A percentile compares a stretch with the other conserved stretches of the same genome.
Conservation (phyloP, 2,888 invertebrate genomes). For the Gisinianus flammeolus region DNA sequence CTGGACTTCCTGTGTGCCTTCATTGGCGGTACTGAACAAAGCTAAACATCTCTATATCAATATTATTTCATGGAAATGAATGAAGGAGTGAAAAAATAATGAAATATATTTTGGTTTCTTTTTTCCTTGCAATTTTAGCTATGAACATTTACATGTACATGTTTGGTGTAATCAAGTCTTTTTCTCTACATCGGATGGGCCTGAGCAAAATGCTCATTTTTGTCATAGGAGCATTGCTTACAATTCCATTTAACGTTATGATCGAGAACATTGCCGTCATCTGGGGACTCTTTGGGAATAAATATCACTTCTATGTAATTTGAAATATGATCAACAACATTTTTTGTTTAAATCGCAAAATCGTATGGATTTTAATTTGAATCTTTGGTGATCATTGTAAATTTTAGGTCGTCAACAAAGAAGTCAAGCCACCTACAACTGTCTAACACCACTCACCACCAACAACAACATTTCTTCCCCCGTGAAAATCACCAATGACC, state of each 20-base stretch:
- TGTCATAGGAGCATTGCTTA: conserved; percentile 83
- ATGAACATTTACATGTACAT: conserved; percentile 97
- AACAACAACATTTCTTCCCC: neutral
- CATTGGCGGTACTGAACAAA: too few species aligned
- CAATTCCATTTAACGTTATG: conserved; percentile 90
- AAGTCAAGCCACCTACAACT: conserved; percentile 65
- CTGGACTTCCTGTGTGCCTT: conserved; percentile 89
- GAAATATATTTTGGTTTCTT: too few species aligned
- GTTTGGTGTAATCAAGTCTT: conserved; percentile 96
- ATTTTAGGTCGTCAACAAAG: conserved; percentile 96
- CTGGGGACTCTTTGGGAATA: conserved; percentile 92
- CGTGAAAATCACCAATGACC: neutral
- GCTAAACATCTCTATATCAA: too few species aligned
- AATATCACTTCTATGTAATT: conserved; percentile 92
- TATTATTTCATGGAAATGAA: too few species aligned
- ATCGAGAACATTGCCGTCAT: conserved; percentile 95
- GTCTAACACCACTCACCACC: conserved; percentile 22
- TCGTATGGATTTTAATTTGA: conserved; percentile 64
- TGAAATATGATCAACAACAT: neutral
- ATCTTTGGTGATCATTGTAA: conserved; percentile 92
- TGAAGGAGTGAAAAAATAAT: too few species aligned
- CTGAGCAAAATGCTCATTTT: conserved; percentile 77
- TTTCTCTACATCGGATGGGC: conserved; percentile 86
- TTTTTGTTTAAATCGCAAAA: neutral
- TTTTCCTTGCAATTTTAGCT: too few species aligned